Evolutionary conservation across 2,888 invertebrate species (phyloP).

Genomic region (Eupithecia vulgata): DNA sequence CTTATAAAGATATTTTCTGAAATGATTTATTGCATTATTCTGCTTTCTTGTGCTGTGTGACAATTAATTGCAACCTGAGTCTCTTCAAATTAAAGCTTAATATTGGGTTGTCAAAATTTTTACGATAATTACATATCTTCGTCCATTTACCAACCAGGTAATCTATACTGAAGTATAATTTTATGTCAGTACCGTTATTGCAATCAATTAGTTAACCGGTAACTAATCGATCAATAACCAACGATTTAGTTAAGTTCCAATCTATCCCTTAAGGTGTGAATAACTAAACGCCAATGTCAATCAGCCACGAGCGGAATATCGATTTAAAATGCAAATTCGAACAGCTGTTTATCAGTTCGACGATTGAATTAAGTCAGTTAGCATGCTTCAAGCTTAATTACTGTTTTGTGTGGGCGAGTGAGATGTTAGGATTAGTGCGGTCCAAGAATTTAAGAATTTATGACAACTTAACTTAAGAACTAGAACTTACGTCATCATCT

Average conservation of each 20-base stretch:
- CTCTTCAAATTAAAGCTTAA: neutral
- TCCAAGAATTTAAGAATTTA: neutral
- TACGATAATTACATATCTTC: neutral
- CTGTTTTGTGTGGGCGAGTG: conserved; percentile 69
- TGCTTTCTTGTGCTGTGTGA: neutral
- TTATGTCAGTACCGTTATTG: neutral
- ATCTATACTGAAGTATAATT: conserved; percentile 1
- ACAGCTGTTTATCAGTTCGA: conserved; percentile 75
- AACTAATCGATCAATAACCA: conserved; percentile 5
- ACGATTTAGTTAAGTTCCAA: conserved; percentile 28
- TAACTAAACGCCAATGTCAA: conserved; percentile 49
- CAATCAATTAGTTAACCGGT: conserved; percentile 24
- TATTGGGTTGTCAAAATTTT: neutral
- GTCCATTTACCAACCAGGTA: neutral
- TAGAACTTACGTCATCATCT: no score
- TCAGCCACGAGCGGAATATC: conserved; percentile 58
- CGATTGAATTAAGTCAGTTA: conserved; percentile 71
- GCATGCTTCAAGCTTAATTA: conserved; percentile 71
- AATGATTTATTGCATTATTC: no score
- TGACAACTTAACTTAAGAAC: no score
- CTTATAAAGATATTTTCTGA: no score
- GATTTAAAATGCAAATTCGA: conserved; percentile 76
- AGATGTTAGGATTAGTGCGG: conserved; percentile 48
- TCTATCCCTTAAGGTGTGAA: conserved; percentile 31
- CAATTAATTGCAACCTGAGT: neutral